Conservation (phyloP, 2,888 invertebrate species). For the Pandemis corylana region DNA sequence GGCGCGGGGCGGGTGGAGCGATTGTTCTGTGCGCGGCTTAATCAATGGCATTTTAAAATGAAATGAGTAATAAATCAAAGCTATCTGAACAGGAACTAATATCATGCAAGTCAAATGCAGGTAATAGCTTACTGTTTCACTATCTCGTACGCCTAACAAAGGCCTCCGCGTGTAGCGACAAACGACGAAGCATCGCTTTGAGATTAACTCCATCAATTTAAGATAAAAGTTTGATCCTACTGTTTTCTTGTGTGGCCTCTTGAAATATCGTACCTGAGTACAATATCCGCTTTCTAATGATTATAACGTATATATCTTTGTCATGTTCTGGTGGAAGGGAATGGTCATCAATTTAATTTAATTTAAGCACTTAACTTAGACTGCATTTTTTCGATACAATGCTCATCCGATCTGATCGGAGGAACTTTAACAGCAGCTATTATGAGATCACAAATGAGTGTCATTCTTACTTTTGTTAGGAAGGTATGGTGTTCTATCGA, state of each 20-base stretch:
- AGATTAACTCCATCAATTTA: conserved; percentile 77
- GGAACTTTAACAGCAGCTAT: not conserved
- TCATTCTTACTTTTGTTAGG: not conserved
- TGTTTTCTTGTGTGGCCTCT: conserved; percentile 70
- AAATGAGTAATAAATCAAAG: conserved; percentile 42
- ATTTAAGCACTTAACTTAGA: conserved; percentile 34
- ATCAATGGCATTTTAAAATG: conserved; percentile 33
- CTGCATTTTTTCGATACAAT: conserved; percentile 18
- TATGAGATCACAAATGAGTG: not conserved
- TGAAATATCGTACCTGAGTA: conserved; percentile 48
- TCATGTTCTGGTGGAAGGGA: conserved; percentile 37
- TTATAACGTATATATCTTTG: conserved; percentile 41
- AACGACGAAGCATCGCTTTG: conserved; percentile 72
- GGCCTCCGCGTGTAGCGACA: conserved; percentile 63
- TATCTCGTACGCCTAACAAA: conserved; percentile 61
- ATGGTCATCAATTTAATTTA: conserved; percentile 42
- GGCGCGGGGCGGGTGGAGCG: not conserved
- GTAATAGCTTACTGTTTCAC: conserved; percentile 58
- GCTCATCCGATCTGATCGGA: conserved; percentile 2
- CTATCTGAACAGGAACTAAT: conserved; percentile 45
- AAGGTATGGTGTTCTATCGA: not conserved
- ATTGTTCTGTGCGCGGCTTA: conserved; percentile 26
- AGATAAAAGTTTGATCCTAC: conserved; percentile 70
- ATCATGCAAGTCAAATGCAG: conserved; percentile 49
- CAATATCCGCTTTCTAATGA: conserved; percentile 43